Evolutionary conservation across 2,797 vertebrate species (phyloP).

Genomic region (Protonibea diacanthus): DNA sequence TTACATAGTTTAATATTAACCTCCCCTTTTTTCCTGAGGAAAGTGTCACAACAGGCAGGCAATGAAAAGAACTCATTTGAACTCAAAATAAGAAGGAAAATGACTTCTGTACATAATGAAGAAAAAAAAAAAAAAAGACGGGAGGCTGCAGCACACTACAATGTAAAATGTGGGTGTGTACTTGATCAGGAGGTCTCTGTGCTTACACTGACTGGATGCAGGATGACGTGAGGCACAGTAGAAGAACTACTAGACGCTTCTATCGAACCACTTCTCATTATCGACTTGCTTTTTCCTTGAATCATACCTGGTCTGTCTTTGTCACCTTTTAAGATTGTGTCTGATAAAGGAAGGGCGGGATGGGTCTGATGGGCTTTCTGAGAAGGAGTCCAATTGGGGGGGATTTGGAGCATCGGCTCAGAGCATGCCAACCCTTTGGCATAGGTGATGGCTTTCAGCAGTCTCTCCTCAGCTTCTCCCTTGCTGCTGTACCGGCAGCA

Average conservation of each 20-base stretch:
- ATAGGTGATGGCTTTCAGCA: slow-evolving; percentile 99
- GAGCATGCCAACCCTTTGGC: slow-evolving; percentile 99
- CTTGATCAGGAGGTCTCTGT: slow-evolving; percentile 89
- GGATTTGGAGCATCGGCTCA: slow-evolving; percentile 82
- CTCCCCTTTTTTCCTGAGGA: slow-evolving; percentile 81
- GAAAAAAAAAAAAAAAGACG: slow-evolving; percentile 33
- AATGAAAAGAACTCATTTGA: slow-evolving; percentile 89
- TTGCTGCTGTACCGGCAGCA: slow-evolving; percentile 98
- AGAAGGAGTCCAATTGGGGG: slow-evolving; percentile 65
- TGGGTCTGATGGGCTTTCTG: slow-evolving; percentile 62
- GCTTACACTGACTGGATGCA: slow-evolving; percentile 90
- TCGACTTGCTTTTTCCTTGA: slow-evolving; percentile 67
- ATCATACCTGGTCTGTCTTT: slow-evolving; percentile 58
- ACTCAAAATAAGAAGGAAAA: slow-evolving; percentile 96
- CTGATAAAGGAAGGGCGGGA: slow-evolving; percentile 61
- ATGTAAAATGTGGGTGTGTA: slow-evolving; percentile 80
- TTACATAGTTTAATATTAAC: slow-evolving; percentile 42
- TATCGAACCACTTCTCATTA: slow-evolving; percentile 83
- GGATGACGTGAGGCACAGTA: slow-evolving; percentile 90
- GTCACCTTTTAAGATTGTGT: slow-evolving; percentile 74
- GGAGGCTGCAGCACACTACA: slow-evolving; percentile 90
- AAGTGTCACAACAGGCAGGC: slow-evolving; percentile 90
- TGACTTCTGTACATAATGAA: slow-evolving; percentile 93
- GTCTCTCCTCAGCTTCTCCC: slow-evolving; percentile 98
- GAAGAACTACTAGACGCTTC: slow-evolving; percentile 87